A percentile compares a stretch with the other conserved stretches of the same genome.
phyloP scores from a whole-genome alignment of 2,113 vertebrate species.

The Lanius ludovicianus region DNA sequence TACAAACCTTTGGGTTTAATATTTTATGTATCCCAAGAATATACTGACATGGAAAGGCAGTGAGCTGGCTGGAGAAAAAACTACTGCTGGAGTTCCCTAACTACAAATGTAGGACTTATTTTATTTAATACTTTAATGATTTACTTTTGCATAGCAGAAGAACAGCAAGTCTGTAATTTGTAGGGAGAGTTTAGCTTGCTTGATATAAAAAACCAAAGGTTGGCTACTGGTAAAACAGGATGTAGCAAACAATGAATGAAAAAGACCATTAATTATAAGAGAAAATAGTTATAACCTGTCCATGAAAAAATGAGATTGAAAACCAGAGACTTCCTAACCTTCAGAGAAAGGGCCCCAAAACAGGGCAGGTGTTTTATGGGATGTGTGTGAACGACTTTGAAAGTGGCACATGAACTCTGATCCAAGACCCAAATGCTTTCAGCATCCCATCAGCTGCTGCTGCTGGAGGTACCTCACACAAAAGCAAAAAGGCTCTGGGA shows the following conservation, averaged over 20 bases:
- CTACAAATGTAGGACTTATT: background rate
- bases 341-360: background rate
- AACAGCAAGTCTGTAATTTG: background rate
- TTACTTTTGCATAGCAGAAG: background rate
- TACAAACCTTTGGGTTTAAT: background rate
- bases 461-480: background rate
- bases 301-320: background rate
- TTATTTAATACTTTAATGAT: background rate
- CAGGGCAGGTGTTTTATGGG: background rate
- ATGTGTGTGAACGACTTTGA: background rate
- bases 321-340: background rate
- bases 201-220: background rate
- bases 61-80: background rate
- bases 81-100: background rate
- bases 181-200: background rate
- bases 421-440: background rate
- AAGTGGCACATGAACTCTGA: background rate
- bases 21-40: background rate
- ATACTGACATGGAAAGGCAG: background rate
- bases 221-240: background rate
- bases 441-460: background rate
- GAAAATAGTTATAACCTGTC: background rate
- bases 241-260: constrained; percentile 9
- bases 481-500: background rate
- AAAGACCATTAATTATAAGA: background rate